Evolutionary conservation across 2,797 vertebrate genomes (phyloP).

Genomic region (Philypnodon macrostomus): DNA sequence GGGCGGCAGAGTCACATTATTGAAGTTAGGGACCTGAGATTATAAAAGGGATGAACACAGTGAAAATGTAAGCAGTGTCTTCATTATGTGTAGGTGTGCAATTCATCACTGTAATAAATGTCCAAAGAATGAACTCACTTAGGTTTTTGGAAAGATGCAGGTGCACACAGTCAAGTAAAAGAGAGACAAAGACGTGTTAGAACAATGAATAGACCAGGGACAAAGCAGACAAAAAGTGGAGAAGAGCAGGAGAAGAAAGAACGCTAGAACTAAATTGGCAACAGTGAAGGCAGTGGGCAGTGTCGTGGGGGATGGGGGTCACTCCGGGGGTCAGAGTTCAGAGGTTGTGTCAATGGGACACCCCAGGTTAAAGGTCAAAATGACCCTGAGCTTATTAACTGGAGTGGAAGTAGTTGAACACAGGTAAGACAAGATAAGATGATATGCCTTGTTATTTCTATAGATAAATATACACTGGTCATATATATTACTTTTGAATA

Average conservation of each 20-base stretch:
- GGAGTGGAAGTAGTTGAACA: constrained; percentile 25
- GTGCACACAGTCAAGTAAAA: constrained; percentile 1
- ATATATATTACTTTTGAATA: too few species aligned
- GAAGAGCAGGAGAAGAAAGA: constrained; percentile 1
- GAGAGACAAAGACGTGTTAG: constrained; percentile 6
- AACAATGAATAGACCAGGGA: background rate
- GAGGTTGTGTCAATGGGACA: constrained; percentile 49
- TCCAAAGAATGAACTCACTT: constrained; percentile 2
- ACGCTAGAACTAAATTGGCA: constrained; percentile 13
- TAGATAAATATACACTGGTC: too few species aligned
- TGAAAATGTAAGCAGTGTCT: background rate
- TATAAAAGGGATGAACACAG: background rate
- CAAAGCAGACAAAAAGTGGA: background rate
- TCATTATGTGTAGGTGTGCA: background rate
- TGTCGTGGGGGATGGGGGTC: constrained; percentile 11
- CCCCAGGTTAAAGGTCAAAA: constrained; percentile 45
- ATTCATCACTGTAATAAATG: background rate
- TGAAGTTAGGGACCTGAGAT: constrained; percentile 84
- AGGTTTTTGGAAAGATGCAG: background rate
- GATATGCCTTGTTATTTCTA: too few species aligned
- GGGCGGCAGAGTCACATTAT: constrained; percentile 81
- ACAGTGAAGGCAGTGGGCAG: constrained; percentile 2
- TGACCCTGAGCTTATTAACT: constrained; percentile 46
- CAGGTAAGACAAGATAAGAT: background rate
- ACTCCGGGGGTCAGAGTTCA: constrained; percentile 35